Evolutionary conservation across 2,797 vertebrate genomes (phyloP).

Genomic region (Gorsachius magnificus): DNA sequence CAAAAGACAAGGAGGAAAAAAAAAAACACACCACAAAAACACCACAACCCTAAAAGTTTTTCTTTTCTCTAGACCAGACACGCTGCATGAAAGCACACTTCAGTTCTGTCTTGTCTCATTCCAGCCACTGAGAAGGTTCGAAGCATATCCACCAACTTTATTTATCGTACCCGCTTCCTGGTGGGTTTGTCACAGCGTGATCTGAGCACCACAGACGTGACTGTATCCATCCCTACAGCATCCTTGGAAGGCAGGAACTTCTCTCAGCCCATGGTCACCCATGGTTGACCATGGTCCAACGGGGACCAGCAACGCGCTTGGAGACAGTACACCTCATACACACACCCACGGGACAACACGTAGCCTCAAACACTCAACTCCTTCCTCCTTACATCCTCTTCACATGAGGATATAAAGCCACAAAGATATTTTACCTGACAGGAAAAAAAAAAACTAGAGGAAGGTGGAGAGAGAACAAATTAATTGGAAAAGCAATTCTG

Average conservation of each 20-base stretch:
- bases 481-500: not conserved
- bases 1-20: not conserved
- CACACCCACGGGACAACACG: too few relatives aligned
- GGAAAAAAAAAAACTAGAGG: not conserved
- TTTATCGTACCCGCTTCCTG: accelerated
- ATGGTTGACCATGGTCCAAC: accelerated
- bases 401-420: not conserved
- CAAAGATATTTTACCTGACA: not conserved
- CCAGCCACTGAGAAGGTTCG: not conserved
- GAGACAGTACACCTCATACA: too few relatives aligned
- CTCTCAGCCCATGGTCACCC: too few relatives aligned
- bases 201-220: not conserved
- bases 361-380: not conserved
- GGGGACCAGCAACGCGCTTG: accelerated
- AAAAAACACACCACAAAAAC: too few relatives aligned
- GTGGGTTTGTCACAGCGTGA: not conserved
- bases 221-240: too few relatives aligned
- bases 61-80: not conserved
- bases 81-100: not conserved
- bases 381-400: not conserved
- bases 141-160: not conserved
- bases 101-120: not conserved
- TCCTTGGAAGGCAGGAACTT: not conserved
- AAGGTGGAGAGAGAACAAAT: not conserved
- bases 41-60: not conserved